phyloP scores from a whole-genome alignment of 1,140 invertebrate genomes.

The Apis florea region DNA sequence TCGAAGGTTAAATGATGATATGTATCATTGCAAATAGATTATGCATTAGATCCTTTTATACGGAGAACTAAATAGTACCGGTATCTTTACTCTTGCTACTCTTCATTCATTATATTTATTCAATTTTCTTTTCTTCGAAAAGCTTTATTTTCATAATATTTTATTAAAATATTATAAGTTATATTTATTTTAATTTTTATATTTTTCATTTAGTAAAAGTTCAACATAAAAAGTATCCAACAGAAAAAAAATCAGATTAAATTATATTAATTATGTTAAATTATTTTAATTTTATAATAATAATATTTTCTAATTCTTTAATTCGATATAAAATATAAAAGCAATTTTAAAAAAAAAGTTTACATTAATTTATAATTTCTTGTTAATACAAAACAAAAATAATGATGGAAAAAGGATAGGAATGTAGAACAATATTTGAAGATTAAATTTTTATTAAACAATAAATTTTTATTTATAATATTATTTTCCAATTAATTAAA shows the following conservation, averaged over 20 bases:
- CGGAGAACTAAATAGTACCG: neutral
- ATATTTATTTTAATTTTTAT: no score
- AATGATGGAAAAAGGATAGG: no score
- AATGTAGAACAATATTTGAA: neutral
- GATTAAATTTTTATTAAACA: neutral
- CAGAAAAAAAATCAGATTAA: neutral
- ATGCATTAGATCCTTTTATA: neutral
- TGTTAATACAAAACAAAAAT: neutral
- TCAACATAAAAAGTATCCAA: neutral
- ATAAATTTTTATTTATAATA: neutral
- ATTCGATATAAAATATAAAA: neutral
- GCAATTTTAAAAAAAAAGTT: no score
- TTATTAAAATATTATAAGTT: neutral
- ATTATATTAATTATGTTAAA: neutral
- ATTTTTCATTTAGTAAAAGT: neutral
- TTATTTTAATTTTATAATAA: neutral
- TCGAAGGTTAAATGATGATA: slow-evolving; percentile 56
- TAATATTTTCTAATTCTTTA: neutral
- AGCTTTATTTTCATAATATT: neutral
- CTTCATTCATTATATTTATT: neutral
- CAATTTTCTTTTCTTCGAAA: neutral
- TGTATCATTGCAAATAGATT: neutral
- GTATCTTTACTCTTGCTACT: no score
- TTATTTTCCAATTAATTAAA: neutral
- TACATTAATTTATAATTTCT: neutral